Evolutionary conservation across 2,797 vertebrate species (phyloP).

Genomic region (Hydrocynus forskahlii): DNA sequence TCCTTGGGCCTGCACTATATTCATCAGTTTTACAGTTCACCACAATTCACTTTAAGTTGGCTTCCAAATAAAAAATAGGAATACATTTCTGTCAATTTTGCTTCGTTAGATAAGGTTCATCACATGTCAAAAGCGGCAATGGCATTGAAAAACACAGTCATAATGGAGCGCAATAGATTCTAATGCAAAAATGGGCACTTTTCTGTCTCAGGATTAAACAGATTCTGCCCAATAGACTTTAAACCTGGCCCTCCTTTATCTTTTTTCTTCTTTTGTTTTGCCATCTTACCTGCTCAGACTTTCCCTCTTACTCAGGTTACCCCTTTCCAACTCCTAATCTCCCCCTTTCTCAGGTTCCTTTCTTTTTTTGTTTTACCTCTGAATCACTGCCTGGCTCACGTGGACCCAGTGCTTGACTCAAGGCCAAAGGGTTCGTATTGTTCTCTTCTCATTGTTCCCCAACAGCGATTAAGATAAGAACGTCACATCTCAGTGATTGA

Average conservation of each 20-base stretch:
- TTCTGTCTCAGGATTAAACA: too few species aligned
- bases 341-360: background rate
- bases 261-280: background rate
- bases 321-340: background rate
- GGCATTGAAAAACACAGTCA: too few species aligned
- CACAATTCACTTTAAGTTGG: too few species aligned
- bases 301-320: slow-evolving; percentile 3
- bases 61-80: too few species aligned
- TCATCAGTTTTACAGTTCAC: too few species aligned
- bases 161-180: too few species aligned
- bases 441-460: slow-evolving; percentile 15
- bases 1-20: too few species aligned
- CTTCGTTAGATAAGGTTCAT: too few species aligned
- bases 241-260: background rate
- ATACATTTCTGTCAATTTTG: too few species aligned
- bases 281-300: background rate
- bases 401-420: background rate
- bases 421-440: background rate
- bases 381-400: background rate
- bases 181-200: too few species aligned
- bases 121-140: too few species aligned
- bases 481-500: background rate
- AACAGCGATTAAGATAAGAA: slow-evolving; percentile 14
- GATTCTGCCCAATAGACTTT: background rate
- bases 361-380: background rate